Evolutionary conservation across 2,113 vertebrate species (phyloP).

Genomic region (Glaucidium brasilianum): DNA sequence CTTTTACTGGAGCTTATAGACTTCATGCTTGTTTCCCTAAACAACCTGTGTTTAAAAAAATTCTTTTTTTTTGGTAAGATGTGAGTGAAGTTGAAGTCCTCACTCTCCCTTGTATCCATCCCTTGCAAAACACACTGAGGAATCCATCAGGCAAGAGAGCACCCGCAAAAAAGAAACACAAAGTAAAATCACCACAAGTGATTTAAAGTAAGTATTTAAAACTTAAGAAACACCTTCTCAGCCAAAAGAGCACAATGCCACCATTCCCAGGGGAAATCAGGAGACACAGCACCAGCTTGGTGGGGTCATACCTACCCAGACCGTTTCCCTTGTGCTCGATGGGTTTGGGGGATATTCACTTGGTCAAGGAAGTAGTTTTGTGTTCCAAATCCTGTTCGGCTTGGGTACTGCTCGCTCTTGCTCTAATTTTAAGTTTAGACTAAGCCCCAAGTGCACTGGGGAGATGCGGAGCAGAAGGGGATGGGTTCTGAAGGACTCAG

Average conservation of each 20-base stretch:
- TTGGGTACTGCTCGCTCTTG: not conserved
- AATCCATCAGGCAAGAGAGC: not conserved
- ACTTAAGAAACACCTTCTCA: accelerated
- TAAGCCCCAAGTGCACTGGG: not conserved
- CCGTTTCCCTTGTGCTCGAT: accelerated
- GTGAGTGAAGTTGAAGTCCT: not conserved
- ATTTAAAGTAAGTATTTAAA: not conserved
- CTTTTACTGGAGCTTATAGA: not conserved
- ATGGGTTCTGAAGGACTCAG: not conserved
- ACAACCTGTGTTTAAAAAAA: not conserved
- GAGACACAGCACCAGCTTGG: not conserved
- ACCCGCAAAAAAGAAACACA: not conserved
- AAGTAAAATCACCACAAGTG: not conserved
- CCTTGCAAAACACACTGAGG: not conserved
- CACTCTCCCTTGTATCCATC: not conserved
- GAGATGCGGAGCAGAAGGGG: not conserved
- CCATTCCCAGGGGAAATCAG: not conserved
- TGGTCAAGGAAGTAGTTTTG: not conserved
- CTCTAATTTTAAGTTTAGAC: not conserved
- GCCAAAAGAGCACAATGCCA: accelerated
- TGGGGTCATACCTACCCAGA: not conserved
- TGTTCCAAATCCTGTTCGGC: not conserved
- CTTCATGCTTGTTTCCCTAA: not conserved
- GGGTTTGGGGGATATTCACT: not conserved
- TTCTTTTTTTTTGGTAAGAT: not conserved